A percentile compares a stretch with the other conserved stretches of the same genome.
These are phyloP conservation scores for Aphaenogaster rudis DNA, from an alignment of 1,140 invertebrate genomes.

Conservation along the genomic window DNA sequence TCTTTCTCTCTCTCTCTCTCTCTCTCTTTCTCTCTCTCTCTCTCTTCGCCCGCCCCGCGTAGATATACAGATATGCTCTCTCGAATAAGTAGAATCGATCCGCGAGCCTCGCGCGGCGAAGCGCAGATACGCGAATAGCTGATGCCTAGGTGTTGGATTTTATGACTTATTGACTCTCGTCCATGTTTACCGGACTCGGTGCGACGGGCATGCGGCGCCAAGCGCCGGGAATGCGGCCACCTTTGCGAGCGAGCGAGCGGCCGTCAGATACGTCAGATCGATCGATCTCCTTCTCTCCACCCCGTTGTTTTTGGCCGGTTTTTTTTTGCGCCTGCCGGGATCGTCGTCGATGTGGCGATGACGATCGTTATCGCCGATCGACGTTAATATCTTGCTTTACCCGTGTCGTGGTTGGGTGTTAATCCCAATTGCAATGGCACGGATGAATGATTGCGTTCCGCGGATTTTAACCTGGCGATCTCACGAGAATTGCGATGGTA, in stretches of 20 bases:
- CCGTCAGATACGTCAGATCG: conserved; percentile 60
- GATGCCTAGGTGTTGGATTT: conserved; percentile 78
- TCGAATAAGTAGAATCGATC: conserved; percentile 65
- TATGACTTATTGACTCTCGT: conserved; percentile 83
- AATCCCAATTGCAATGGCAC: conserved; percentile 54
- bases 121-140: conserved; percentile 67
- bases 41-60: neutral
- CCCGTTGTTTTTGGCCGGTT: conserved; percentile 22
- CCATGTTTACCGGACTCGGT: conserved; percentile 80
- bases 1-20: neutral
- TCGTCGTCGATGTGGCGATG: conserved; percentile 40
- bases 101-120: conserved; percentile 38
- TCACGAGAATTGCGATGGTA: conserved; percentile 1
- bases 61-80: conserved; percentile 52
- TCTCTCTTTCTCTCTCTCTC: neutral
- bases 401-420: conserved; percentile 30
- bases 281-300: conserved; percentile 66
- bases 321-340: conserved; percentile 31
- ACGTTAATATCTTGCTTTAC: conserved; percentile 44
- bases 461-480: conserved; percentile 34
- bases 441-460: conserved; percentile 11
- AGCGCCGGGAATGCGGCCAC: conserved; percentile 79
- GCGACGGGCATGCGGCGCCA: conserved; percentile 80
- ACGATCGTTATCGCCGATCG: conserved; percentile 59
- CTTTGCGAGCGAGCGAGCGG: conserved; percentile 70